These are phyloP conservation scores for Chionodraco myersi DNA, from an alignment of 2,113 vertebrate genomes.

Conservation along the genomic window DNA sequence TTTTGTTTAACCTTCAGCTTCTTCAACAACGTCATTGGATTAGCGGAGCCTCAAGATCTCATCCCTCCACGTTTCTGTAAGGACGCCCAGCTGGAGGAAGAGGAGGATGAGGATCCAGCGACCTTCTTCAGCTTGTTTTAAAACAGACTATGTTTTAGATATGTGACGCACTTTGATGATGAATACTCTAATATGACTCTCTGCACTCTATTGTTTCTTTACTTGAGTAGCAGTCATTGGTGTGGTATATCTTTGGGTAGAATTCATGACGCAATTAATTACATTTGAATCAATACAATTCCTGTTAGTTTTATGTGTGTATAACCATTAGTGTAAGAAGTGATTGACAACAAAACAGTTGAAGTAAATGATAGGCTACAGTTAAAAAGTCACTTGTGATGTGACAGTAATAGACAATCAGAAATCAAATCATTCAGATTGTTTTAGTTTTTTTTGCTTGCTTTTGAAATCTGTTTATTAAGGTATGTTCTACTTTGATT, in stretches of 20 bases:
- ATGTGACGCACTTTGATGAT: neutral
- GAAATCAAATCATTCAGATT: no score
- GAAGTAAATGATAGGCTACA: no score
- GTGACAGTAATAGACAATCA: no score
- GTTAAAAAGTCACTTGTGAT: no score
- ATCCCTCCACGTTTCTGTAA: conserved; percentile 64
- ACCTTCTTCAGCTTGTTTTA: conserved; percentile 63
- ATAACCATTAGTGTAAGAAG: no score
- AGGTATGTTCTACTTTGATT: no score
- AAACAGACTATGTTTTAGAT: neutral
- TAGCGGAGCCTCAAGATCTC: conserved; percentile 60
- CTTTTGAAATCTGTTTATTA: no score
- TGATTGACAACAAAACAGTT: no score
- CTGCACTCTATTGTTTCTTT: conserved; percentile 2
- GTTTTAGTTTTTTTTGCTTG: no score
- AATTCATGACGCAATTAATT: neutral
- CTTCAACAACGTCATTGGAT: conserved; percentile 73
- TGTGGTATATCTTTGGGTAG: neutral
- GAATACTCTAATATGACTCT: neutral
- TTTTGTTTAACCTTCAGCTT: conserved; percentile 61
- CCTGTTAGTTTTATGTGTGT: neutral
- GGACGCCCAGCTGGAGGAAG: conserved; percentile 6
- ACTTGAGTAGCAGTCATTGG: neutral
- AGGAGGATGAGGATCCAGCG: conserved; percentile 13
- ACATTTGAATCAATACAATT: neutral